Evolutionary conservation across 2,888 invertebrate species (phyloP).

Genomic region (Dasypolia templi): DNA sequence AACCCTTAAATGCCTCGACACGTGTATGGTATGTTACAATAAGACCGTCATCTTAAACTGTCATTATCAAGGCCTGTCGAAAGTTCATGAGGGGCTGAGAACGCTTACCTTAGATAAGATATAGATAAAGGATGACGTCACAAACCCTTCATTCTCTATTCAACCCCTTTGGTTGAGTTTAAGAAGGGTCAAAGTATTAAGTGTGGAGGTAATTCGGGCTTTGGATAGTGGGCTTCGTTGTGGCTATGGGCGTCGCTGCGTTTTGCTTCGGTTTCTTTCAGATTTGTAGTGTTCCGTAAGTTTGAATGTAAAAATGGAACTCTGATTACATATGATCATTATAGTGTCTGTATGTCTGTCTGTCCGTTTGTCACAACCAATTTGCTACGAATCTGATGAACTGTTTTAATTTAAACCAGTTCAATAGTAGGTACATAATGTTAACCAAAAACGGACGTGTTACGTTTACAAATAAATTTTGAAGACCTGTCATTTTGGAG

Average conservation of each 20-base stretch:
- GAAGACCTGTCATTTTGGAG: no score
- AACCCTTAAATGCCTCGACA: constrained; percentile 46
- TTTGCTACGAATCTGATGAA: no score
- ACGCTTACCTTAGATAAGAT: constrained; percentile 40
- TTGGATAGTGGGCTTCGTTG: background rate
- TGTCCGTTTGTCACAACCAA: no score
- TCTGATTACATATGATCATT: no score
- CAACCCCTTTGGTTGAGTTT: constrained; percentile 22
- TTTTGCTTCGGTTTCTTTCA: constrained; percentile 7
- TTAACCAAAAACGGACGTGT: no score
- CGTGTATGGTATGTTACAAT: constrained; percentile 49
- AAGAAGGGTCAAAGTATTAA: constrained; percentile 14
- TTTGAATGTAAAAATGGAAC: no score
- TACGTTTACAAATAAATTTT: no score
- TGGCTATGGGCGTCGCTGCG: background rate
- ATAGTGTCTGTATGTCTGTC: no score
- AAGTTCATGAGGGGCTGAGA: constrained; percentile 58
- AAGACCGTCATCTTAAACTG: constrained; percentile 56
- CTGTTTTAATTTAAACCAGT: no score
- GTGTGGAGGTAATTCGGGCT: background rate
- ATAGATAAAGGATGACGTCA: constrained; percentile 42
- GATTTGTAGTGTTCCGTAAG: no score
- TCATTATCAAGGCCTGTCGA: constrained; percentile 57
- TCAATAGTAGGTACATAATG: no score
- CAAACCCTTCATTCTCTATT: constrained; percentile 19